These are phyloP conservation scores for Oligia fasciuncula DNA, from an alignment of 2,888 invertebrate genomes.

Conservation along the genomic window DNA sequence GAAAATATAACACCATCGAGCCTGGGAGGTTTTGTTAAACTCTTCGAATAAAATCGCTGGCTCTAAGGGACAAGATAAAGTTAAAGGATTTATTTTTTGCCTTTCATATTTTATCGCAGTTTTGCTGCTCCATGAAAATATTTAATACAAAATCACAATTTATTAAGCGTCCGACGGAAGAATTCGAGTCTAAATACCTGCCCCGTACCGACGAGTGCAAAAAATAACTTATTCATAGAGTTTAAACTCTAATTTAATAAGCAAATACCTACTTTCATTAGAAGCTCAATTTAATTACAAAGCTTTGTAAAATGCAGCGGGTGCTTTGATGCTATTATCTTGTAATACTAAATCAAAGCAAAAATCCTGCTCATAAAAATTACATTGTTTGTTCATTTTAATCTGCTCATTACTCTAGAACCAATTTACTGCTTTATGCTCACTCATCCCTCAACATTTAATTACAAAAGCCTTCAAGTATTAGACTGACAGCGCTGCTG, in stretches of 20 bases:
- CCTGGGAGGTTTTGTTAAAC: neutral
- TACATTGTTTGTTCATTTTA: slow-evolving; percentile 55
- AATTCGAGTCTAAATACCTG: slow-evolving; percentile 10
- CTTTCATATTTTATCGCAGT: slow-evolving; percentile 1
- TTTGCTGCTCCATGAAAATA: neutral
- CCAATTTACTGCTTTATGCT: slow-evolving; percentile 53
- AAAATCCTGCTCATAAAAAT: slow-evolving; percentile 50
- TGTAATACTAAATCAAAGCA: slow-evolving; percentile 42
- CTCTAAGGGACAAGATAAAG: neutral
- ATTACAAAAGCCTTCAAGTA: slow-evolving; percentile 62
- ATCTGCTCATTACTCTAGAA: slow-evolving; percentile 49
- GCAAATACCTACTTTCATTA: slow-evolving; percentile 48
- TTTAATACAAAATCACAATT: slow-evolving; percentile 12
- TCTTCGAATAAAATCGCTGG: neutral
- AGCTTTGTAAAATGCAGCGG: slow-evolving; percentile 39
- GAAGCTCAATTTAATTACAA: slow-evolving; percentile 29
- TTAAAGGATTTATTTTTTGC: neutral
- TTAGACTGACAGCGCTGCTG: slow-evolving; percentile 56
- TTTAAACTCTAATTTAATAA: slow-evolving; percentile 31
- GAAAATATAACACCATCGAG: neutral
- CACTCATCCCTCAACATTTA: slow-evolving; percentile 60
- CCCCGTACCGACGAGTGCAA: neutral
- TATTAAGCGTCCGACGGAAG: neutral
- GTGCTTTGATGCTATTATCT: slow-evolving; percentile 33
- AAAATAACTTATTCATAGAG: slow-evolving; percentile 31